A percentile compares a stretch with the other conserved stretches of the same genome.
Evolutionary conservation across 37 sponge, comb jelly and placozoan species (phyloP).

Genomic region (Chondrosia reniformis): DNA sequence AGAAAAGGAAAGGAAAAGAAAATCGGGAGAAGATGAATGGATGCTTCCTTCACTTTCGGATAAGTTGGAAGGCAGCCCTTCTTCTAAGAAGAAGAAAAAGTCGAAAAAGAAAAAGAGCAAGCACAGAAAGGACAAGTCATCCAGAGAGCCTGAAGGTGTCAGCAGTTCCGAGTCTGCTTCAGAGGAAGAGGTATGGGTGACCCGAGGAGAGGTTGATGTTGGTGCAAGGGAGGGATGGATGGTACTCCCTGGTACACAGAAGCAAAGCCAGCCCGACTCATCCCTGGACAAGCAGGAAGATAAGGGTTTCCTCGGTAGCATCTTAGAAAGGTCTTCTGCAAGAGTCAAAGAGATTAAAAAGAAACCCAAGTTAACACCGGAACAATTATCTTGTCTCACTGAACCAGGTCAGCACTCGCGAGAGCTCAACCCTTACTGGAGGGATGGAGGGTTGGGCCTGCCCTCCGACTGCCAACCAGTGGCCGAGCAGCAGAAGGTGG

Average conservation of each 20-base stretch:
- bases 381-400: neutral
- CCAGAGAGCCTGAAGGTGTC: neutral
- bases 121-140: conserved; percentile 21
- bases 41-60: conserved; percentile 28
- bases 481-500: neutral
- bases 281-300: conserved; percentile 5
- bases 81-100: conserved; percentile 22
- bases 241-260: conserved; percentile 26
- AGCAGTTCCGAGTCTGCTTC: neutral
- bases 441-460: conserved; percentile 70
- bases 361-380: conserved; percentile 12
- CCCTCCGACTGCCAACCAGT: conserved; percentile 2
- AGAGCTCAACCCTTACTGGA: conserved; percentile 87
- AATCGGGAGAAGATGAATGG: conserved; percentile 48
- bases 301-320: neutral
- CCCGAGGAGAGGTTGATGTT: neutral
- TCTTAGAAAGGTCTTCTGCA: neutral
- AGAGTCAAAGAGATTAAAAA: neutral
- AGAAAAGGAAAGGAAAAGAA: conserved; percentile 25
- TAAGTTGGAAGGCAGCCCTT: neutral
- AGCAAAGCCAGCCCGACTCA: neutral
- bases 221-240: conserved; percentile 43
- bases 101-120: conserved; percentile 29
- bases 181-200: conserved; percentile 39
- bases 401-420: conserved; percentile 66